These are phyloP conservation scores for Gryon sp. DNA, from an alignment of 1,140 invertebrate species.

Conservation along the genomic window DNA sequence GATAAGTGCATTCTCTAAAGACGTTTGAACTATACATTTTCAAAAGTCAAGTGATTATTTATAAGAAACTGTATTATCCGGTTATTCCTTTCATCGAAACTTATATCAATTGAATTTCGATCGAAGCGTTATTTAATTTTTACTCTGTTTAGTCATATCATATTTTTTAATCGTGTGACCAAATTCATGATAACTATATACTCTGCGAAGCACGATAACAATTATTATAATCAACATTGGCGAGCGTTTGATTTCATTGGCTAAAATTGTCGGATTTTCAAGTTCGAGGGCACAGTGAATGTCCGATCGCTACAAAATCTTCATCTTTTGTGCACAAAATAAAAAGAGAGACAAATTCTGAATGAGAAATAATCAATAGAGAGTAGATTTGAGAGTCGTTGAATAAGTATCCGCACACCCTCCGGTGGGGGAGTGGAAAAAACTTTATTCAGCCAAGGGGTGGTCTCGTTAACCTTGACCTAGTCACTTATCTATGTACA, in stretches of 20 bases:
- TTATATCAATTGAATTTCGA: neutral
- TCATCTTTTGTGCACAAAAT: slow-evolving; percentile 16
- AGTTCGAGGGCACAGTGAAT: neutral
- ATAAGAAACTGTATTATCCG: slow-evolving; percentile 25
- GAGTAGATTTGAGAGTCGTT: slow-evolving; percentile 42
- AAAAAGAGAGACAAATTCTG: slow-evolving; percentile 18
- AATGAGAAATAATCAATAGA: slow-evolving; percentile 59
- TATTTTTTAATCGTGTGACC: too few relatives aligned
- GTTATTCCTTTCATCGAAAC: too few relatives aligned
- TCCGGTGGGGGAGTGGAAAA: slow-evolving; percentile 5
- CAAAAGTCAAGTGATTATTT: slow-evolving; percentile 26
- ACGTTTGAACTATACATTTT: neutral
- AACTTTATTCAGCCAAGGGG: slow-evolving; percentile 56
- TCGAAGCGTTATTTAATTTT: neutral
- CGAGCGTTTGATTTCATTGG: too few relatives aligned
- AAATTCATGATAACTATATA: too few relatives aligned
- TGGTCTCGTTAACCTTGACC: slow-evolving; percentile 63
- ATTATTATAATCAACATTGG: too few relatives aligned
- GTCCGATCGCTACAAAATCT: slow-evolving; percentile 2
- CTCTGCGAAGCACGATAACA: too few relatives aligned
- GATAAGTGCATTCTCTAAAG: slow-evolving; percentile 10
- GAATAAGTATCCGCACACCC: slow-evolving; percentile 32
- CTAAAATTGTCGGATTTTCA: neutral
- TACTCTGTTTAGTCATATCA: too few relatives aligned
- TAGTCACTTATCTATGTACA: slow-evolving; percentile 34